Evolutionary conservation across 2,113 vertebrate species (phyloP).

Genomic region (Cisticola juncidis): DNA sequence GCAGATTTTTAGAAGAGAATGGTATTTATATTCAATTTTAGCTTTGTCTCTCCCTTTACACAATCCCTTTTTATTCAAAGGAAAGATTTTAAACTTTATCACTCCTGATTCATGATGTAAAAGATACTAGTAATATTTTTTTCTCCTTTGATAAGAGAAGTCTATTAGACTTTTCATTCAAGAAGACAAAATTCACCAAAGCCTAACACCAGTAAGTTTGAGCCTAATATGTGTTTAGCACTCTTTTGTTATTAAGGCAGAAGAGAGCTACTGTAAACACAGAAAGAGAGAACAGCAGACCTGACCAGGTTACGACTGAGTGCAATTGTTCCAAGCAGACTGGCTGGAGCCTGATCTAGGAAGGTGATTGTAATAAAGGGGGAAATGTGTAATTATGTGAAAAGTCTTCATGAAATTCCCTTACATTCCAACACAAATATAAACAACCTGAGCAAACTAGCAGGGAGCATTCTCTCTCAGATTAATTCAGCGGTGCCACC

Average conservation of each 20-base stretch:
- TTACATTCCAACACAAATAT: constrained; percentile 25
- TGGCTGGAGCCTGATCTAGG: constrained; percentile 76
- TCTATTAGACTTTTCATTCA: neutral
- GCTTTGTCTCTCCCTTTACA: neutral
- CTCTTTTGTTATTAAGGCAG: neutral
- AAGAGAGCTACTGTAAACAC: constrained; percentile 1
- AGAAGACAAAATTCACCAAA: neutral
- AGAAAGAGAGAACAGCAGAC: constrained; percentile 9
- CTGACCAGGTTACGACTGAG: constrained; percentile 5
- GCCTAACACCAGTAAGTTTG: neutral
- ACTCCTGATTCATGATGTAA: neutral
- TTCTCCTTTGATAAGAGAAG: neutral
- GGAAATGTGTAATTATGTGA: constrained; percentile 46
- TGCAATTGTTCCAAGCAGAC: constrained; percentile 75
- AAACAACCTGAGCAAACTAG: constrained; percentile 19
- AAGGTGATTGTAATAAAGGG: constrained; percentile 74
- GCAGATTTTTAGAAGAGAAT: neutral
- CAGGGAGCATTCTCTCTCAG: neutral
- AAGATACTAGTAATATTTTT: neutral
- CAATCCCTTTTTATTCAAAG: neutral
- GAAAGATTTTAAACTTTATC: neutral
- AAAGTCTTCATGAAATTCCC: neutral
- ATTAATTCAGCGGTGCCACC: neutral
- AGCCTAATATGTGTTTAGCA: neutral
- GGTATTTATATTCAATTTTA: neutral